Evolutionary conservation across 2,113 vertebrate species (phyloP).

Genomic region (Lasiurus cinereus): DNA sequence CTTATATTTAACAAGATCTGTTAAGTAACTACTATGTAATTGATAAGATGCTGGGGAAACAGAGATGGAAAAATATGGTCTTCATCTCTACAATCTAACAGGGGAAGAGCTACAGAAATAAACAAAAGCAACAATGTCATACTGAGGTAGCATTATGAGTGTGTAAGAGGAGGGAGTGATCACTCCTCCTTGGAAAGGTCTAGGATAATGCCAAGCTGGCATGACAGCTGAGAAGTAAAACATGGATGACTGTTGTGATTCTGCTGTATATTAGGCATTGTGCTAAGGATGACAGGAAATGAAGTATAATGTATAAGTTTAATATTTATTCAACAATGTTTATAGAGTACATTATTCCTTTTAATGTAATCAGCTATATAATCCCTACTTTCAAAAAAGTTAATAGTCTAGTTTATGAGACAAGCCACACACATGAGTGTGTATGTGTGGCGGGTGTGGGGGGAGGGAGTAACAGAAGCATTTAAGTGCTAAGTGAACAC

Average conservation of each 20-base stretch:
- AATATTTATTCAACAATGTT: neutral
- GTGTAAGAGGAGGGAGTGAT: neutral
- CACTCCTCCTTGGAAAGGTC: neutral
- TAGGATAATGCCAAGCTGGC: neutral
- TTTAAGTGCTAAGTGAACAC: neutral
- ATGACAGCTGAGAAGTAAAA: neutral
- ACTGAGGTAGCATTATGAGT: neutral
- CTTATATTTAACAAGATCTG: neutral
- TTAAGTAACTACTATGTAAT: neutral
- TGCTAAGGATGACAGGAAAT: neutral
- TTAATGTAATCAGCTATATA: neutral
- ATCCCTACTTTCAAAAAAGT: constrained; percentile 3
- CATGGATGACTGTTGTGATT: neutral
- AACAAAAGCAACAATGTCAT: neutral
- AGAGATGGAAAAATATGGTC: neutral
- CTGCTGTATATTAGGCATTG: neutral
- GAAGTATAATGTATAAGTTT: neutral
- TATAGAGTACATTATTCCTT: neutral
- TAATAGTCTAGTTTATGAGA: neutral
- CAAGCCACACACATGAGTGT: neutral
- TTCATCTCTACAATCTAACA: neutral
- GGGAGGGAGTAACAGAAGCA: neutral
- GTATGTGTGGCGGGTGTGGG: too few relatives aligned
- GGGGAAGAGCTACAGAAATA: neutral
- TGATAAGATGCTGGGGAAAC: neutral